Percentiles rank a stretch among this genome's conserved stretches.
Evolutionary conservation across 2,113 vertebrate genomes (phyloP).

Genomic region (Rissa tridactyla): DNA sequence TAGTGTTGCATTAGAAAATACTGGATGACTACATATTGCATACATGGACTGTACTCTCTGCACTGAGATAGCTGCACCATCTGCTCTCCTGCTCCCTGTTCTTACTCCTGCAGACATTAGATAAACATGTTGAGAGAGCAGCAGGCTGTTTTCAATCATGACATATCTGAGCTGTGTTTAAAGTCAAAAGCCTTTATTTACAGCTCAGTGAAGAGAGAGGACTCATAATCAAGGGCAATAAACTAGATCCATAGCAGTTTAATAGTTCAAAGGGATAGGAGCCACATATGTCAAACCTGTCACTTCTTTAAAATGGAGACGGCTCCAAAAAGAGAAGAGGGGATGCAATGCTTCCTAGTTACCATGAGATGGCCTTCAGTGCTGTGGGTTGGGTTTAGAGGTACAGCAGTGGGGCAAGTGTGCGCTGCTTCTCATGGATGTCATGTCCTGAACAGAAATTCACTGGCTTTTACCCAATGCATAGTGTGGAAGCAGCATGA

Average conservation of each 20-base stretch:
- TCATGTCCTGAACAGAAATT: neutral
- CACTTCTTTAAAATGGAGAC: neutral
- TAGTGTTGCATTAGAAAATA: neutral
- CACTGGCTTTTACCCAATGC: neutral
- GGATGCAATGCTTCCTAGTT: neutral
- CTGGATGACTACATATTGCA: neutral
- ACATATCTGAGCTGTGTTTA: conserved; percentile 48
- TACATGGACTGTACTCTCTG: neutral
- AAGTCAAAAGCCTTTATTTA: conserved; percentile 70
- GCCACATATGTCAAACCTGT: neutral
- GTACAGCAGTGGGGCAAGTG: neutral
- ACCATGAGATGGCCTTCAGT: neutral
- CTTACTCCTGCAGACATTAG: conserved; percentile 51
- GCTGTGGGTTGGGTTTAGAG: neutral
- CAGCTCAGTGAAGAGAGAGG: conserved; percentile 45
- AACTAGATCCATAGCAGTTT: neutral
- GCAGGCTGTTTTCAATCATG: conserved; percentile 51
- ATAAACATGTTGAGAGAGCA: conserved; percentile 57
- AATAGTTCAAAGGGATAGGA: neutral
- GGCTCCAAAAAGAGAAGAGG: neutral
- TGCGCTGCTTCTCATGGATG: neutral
- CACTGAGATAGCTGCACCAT: conserved; percentile 30
- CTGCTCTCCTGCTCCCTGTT: conserved; percentile 52
- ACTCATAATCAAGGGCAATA: conserved; percentile 22
- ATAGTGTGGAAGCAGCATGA: neutral